phyloP scores from a whole-genome alignment of 2,113 vertebrate species.

The Macrotus californicus region DNA sequence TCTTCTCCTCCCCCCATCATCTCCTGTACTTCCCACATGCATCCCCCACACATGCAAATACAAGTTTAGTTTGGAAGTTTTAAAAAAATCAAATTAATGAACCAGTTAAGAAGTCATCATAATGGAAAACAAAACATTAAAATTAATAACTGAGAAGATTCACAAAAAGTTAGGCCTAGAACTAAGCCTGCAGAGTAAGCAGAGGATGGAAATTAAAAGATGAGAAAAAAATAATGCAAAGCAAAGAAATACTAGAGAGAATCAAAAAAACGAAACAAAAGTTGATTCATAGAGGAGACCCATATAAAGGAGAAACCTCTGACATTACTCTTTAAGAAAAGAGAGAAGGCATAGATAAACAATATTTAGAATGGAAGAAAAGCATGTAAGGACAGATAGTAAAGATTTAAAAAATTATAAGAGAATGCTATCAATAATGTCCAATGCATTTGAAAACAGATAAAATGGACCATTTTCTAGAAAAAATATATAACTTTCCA shows the following conservation, averaged over 20 bases:
- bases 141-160: background rate
- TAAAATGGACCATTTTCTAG: background rate
- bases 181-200: background rate
- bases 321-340: background rate
- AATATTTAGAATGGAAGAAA: background rate
- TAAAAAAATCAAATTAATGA: background rate
- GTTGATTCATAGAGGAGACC: background rate
- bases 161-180: background rate
- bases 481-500: background rate
- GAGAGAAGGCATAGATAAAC: background rate
- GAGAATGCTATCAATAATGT: background rate
- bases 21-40: too few relatives aligned
- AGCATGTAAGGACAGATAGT: background rate
- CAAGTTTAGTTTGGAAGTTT: background rate
- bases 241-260: background rate
- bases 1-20: background rate
- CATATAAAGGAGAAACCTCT: background rate
- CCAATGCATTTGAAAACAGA: background rate
- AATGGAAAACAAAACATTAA: background rate
- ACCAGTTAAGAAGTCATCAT: background rate
- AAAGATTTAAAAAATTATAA: background rate
- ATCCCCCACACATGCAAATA: background rate
- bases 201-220: background rate
- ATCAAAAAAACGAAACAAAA: background rate
- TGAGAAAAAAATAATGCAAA: background rate